phyloP scores from a whole-genome alignment of 2,797 vertebrate species.

The Rhadinocentrus ornatus region DNA sequence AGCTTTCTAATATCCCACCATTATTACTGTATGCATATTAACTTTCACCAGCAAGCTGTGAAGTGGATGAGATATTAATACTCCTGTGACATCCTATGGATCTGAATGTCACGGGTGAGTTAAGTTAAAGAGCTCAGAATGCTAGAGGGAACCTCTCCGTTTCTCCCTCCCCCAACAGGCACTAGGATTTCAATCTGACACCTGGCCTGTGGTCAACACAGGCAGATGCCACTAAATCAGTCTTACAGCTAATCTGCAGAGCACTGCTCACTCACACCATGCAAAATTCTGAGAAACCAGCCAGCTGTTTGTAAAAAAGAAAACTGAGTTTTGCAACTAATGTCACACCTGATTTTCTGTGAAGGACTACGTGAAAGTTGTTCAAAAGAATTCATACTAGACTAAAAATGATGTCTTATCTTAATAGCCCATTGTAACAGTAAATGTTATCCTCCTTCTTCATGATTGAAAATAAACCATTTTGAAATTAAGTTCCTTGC shows the following conservation, averaged over 20 bases:
- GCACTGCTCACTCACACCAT: conserved; percentile 44
- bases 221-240: conserved; percentile 67
- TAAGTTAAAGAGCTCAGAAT: conserved; percentile 38
- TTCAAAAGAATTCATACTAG: not conserved
- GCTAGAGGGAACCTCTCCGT: conserved; percentile 40
- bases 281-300: conserved; percentile 52
- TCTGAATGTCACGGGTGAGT: conserved; percentile 58
- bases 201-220: conserved; percentile 64
- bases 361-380: conserved; percentile 3
- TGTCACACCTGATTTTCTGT: conserved; percentile 24
- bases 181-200: conserved; percentile 70
- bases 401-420: not conserved
- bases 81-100: conserved; percentile 34
- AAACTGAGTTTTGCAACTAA: conserved; percentile 20
- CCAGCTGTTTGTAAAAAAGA: conserved; percentile 45
- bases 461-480: not conserved
- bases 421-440: not conserved
- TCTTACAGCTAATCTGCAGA: conserved; percentile 62
- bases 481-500: not conserved
- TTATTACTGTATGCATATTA: conserved; percentile 4
- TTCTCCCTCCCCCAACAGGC: conserved; percentile 47
- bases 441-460: conserved; percentile 2
- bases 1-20: not conserved
- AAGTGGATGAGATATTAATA: conserved; percentile 59
- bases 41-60: conserved; percentile 31